These are phyloP conservation scores for Cochlearius cochlearius DNA, from an alignment of 2,113 vertebrate species.

Conservation along the genomic window DNA sequence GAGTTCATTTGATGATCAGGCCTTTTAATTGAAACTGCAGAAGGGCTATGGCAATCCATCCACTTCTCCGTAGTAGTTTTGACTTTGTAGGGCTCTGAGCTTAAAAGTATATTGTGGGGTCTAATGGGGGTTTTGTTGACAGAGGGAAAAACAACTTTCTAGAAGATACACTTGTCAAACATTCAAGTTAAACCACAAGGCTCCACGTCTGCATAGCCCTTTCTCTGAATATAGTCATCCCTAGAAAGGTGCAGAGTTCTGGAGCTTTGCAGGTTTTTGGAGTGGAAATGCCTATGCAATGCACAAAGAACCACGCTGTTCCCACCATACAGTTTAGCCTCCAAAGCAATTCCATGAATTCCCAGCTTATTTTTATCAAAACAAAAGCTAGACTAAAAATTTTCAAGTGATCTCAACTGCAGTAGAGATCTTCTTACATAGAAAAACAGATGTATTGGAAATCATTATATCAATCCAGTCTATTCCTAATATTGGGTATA, in stretches of 20 bases:
- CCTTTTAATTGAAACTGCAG: neutral
- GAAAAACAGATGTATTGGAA: neutral
- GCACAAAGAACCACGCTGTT: neutral
- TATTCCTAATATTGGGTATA: neutral
- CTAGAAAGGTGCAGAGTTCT: neutral
- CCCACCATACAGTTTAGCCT: accelerated
- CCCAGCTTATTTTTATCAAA: neutral
- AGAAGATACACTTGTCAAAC: neutral
- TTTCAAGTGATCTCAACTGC: neutral
- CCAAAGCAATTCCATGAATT: neutral
- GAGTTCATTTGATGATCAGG: neutral
- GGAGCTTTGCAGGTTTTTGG: neutral
- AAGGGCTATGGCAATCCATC: neutral
- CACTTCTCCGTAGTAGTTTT: neutral
- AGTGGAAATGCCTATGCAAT: neutral
- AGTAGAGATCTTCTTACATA: neutral
- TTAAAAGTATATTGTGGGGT: neutral
- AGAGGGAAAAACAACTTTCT: neutral
- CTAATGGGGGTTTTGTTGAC: neutral
- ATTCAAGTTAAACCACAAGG: neutral
- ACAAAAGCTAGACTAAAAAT: neutral
- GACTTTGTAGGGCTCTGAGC: neutral
- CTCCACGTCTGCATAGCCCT: neutral
- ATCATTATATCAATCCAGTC: neutral
- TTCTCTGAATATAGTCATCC: neutral